Conservation (phyloP, 2,888 invertebrate genomes). For the Microdon myrmicae region DNA sequence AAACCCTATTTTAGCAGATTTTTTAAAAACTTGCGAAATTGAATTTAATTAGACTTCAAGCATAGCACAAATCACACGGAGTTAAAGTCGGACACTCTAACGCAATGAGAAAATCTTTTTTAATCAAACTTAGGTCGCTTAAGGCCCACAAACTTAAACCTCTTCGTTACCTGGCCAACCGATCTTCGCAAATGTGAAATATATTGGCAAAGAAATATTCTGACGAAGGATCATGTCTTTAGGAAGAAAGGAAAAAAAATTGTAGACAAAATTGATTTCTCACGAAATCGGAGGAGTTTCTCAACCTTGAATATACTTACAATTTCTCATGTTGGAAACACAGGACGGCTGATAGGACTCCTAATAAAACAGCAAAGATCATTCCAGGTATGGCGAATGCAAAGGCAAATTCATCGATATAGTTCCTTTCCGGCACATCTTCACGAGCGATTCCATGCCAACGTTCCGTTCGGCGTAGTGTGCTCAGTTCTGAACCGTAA, state of each 20-base stretch:
- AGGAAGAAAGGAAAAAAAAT: conserved; percentile 53
- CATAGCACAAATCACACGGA: conserved; percentile 1
- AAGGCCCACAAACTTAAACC: conserved; percentile 17
- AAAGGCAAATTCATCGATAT: conserved; percentile 75
- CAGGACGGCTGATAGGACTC: conserved; percentile 76
- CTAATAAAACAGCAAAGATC: conserved; percentile 74
- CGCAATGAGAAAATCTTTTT: background rate
- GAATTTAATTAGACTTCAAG: background rate
- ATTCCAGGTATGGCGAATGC: conserved; percentile 78
- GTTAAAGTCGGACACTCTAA: background rate
- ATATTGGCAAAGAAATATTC: conserved; percentile 76
- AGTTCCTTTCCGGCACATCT: conserved; percentile 75
- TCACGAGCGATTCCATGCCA: conserved; percentile 74
- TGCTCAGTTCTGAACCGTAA: conserved; percentile 61
- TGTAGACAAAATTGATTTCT: conserved; percentile 48
- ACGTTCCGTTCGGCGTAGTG: conserved; percentile 65
- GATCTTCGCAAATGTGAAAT: conserved; percentile 78
- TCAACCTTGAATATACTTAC: conserved; percentile 70
- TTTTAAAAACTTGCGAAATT: background rate
- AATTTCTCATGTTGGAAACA: conserved; percentile 81
- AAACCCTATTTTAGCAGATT: too few species aligned
- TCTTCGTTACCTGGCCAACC: conserved; percentile 55
- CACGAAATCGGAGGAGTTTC: conserved; percentile 12
- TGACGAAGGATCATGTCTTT: conserved; percentile 74
- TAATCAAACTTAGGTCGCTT: conserved; percentile 1